These are phyloP conservation scores for Pelusios castaneus DNA, from an alignment of 2,113 vertebrate genomes.

Conservation along the genomic window DNA sequence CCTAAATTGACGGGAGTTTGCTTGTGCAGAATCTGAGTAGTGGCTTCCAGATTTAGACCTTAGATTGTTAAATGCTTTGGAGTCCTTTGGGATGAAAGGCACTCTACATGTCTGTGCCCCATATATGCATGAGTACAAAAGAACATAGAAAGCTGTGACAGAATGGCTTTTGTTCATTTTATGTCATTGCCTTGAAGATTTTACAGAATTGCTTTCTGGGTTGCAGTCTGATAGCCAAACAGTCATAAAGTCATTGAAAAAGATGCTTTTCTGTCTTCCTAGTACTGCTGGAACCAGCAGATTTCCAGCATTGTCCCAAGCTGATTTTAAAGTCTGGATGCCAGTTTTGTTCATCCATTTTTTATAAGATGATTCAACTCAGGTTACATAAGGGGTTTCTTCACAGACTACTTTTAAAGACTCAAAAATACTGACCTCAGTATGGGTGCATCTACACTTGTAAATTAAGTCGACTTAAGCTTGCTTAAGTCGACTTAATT, in stretches of 20 bases:
- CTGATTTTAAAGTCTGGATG: not conserved
- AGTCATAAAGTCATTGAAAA: not conserved
- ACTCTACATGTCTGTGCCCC: not conserved
- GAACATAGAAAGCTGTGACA: not conserved
- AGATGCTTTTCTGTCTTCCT: not conserved
- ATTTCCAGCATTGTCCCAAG: not conserved
- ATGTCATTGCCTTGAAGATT: not conserved
- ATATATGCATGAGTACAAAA: not conserved
- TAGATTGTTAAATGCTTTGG: not conserved
- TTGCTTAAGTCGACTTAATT: no score
- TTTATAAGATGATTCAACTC: constrained; percentile 17
- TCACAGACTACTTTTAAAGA: not conserved
- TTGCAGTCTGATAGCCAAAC: not conserved
- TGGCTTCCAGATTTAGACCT: not conserved
- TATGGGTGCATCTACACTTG: no score
- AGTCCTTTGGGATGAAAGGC: not conserved
- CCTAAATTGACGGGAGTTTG: not conserved
- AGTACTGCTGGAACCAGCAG: not conserved
- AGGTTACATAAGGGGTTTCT: not conserved
- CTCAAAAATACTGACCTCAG: not conserved
- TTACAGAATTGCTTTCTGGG: not conserved
- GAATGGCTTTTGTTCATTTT: not conserved
- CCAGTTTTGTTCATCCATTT: constrained; percentile 29
- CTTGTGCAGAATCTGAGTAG: not conserved
- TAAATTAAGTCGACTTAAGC: no score